phyloP scores from a whole-genome alignment of 2,113 vertebrate species.

The Plecotus auritus region DNA sequence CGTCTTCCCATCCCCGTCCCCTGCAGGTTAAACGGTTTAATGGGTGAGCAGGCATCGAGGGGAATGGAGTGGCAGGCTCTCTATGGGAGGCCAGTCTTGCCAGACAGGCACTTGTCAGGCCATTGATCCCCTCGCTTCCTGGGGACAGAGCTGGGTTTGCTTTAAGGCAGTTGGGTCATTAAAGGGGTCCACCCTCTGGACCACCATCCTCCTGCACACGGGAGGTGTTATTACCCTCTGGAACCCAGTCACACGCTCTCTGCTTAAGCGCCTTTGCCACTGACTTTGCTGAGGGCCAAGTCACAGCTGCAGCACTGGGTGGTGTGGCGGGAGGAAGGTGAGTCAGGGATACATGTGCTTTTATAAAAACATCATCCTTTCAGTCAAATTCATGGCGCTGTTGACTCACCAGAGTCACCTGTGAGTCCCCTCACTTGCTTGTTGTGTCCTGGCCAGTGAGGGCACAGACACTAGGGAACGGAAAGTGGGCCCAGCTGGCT shows the following conservation, averaged over 20 bases:
- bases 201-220: neutral
- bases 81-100: neutral
- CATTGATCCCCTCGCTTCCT: neutral
- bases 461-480: neutral
- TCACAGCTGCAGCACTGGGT: rapidly evolving
- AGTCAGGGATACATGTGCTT: neutral
- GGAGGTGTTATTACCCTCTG: neutral
- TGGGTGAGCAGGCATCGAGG: rapidly evolving
- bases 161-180: neutral
- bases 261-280: neutral
- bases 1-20: rapidly evolving
- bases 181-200: neutral
- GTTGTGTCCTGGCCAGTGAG: rapidly evolving
- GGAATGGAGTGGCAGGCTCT: neutral
- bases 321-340: neutral
- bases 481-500: neutral
- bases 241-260: neutral
- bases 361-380: neutral
- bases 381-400: neutral
- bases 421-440: neutral
- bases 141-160: neutral
- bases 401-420: neutral
- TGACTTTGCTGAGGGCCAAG: neutral
- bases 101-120: neutral
- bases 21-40: neutral